Percentiles rank a stretch among this genome's conserved stretches.
Evolutionary conservation across 2,113 vertebrate species (phyloP).

Genomic region (Emydocephalus ijimae): DNA sequence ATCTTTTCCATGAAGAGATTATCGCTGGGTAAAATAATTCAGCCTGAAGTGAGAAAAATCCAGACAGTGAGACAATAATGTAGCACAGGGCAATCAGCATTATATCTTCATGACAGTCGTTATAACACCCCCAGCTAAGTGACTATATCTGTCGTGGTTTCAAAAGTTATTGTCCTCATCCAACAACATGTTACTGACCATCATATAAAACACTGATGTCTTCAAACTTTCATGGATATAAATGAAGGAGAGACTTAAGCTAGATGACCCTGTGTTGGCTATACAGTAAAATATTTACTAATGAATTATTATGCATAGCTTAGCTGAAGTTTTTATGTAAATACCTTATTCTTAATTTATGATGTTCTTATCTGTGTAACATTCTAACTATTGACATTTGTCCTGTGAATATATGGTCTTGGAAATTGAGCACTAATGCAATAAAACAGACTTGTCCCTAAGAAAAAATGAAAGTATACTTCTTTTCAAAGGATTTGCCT

Average conservation of each 20-base stretch:
- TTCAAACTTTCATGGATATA: conserved; percentile 26
- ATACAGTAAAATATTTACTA: conserved; percentile 52
- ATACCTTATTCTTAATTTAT: conserved; percentile 62
- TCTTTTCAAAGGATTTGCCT: conserved; percentile 43
- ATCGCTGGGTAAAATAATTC: background rate
- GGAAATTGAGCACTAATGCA: conserved; percentile 53
- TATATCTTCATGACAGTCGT: background rate
- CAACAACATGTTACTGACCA: conserved; percentile 16
- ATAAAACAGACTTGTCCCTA: conserved; percentile 64
- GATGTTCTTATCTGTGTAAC: conserved; percentile 64
- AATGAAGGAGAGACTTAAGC: conserved; percentile 31
- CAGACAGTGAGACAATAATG: background rate
- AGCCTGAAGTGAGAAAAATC: background rate
- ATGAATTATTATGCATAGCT: conserved; percentile 60
- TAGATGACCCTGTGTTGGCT: conserved; percentile 37
- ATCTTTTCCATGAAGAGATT: background rate
- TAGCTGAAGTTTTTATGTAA: conserved; percentile 65
- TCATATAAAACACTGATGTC: conserved; percentile 23
- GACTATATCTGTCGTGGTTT: conserved; percentile 31
- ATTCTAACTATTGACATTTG: conserved; percentile 62
- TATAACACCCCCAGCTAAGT: background rate
- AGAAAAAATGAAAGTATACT: conserved; percentile 35
- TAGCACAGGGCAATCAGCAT: background rate
- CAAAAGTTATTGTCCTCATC: conserved; percentile 31
- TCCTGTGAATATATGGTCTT: conserved; percentile 68